Evolutionary conservation across 1,140 invertebrate genomes (phyloP), one percentile per base, ranked within the genome.

Genomic region (Brachionus angularis): DNA sequence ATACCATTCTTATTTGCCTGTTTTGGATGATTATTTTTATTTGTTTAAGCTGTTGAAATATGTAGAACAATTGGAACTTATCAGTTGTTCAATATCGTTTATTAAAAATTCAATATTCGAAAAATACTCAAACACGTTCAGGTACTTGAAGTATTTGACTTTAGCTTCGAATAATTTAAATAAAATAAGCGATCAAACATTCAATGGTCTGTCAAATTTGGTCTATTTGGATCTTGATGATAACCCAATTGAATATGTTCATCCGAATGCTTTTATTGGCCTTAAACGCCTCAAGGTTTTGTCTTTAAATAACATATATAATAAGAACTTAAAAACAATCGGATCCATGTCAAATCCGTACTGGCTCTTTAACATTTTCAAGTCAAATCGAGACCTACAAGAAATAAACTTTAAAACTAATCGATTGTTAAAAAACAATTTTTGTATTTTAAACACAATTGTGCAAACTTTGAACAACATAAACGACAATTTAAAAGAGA

Each of bases 101-200:
- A 58, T 58, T 25, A 58, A 39, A 27, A 23, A 36, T 23, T 21
- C 36, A 29, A 36, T 39, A 23, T 39, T 58, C 16, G 39, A 39
- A 8, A 36, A 39, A 39, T 58, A n/a, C n/a, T n/a, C n/a, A n/a
- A n/a, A n/a, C n/a, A n/a, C n/a, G n/a, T n/a, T 39, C 27, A 58
- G 23, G 39, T 39, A 21, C 21, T 10, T 58, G 12, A 58, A 58
- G 36, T 36, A 39, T 58, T 23, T 58, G 23, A 58, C 33, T 23
- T 58, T 58, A 36, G 36, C 53, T 1, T 42, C 36, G 2, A 58
- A 58, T 58, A 42, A 58, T 58, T 39, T 58, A 23, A 58, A 33
- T 0, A 58, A 39, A 58, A 39, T 58, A 23, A 23, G 36, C 8
- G 18, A 58, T 42, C 21, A 36, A 1, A 18, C 39, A 23, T 58